phyloP scores from a whole-genome alignment of 2,113 vertebrate species.

The Puma concolor region DNA sequence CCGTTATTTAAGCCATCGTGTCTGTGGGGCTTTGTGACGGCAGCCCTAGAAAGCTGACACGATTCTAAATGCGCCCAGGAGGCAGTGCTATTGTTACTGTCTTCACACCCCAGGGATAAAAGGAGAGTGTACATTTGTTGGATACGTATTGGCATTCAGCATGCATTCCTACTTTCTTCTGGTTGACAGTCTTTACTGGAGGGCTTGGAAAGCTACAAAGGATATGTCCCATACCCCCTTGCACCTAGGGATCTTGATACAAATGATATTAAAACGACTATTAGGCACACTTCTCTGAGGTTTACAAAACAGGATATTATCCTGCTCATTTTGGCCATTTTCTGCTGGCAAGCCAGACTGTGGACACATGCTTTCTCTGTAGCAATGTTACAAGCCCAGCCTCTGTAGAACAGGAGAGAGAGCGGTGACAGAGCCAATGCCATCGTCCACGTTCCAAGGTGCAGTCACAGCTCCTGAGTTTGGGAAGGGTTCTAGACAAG shows the following conservation, averaged over 20 bases:
- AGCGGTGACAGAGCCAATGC: background rate
- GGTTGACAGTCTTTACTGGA: background rate
- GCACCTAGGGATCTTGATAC: background rate
- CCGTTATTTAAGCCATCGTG: background rate
- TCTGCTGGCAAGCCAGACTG: background rate
- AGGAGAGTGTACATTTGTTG: background rate
- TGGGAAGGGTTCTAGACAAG: background rate
- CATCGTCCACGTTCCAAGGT: background rate
- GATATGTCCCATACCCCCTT: background rate
- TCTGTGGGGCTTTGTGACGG: background rate
- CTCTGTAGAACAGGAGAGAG: background rate
- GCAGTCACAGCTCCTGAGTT: background rate
- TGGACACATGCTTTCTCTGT: background rate
- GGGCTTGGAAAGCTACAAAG: background rate
- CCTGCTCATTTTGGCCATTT: background rate
- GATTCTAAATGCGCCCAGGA: background rate
- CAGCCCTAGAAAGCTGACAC: background rate
- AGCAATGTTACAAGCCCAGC: too few species aligned
- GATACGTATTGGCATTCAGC: background rate
- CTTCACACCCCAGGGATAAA: background rate
- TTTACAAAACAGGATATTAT: background rate
- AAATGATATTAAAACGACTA: background rate
- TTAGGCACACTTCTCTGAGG: background rate
- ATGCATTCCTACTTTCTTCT: background rate
- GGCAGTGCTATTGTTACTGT: background rate